Evolutionary conservation across 92 coral and sea anemone species (phyloP), one percentile per base, ranked within the genome.

Genomic region (Micromussa lordhowensis): DNA sequence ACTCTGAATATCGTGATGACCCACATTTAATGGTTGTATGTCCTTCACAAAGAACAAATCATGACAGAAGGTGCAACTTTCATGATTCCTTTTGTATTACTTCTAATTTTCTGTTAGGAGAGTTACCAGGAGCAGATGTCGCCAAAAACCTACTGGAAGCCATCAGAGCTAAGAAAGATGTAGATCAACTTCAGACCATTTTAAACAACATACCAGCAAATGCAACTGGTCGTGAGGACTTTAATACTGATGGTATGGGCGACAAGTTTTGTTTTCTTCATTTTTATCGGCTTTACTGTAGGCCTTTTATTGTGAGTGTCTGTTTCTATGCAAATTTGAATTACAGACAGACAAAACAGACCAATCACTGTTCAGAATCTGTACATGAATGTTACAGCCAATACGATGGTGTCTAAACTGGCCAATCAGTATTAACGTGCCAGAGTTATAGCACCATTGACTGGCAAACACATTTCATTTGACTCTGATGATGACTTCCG

Each of bases 131-230:
- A 19, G 95, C 94, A 19, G 98, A 94, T 66, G 90, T 90, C 40
- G 98, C 99, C 79, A 96, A 96, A 84, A 93, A 93, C 86, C 90
- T 97, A 11, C 79, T 93, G 21, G 99, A 97, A 83, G 96, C 98
- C 17, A 94, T 97, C 70, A 96, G 86, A 82, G 99, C 98, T 53
- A 97, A 96, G 93, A 97, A 95, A 80, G 95, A 93, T 70, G 82
- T 88, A 36, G 96, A 97, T n/a, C 98, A 97, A 61, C 90, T 97
- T 2, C 97, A 96, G 86, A 85, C 93, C 68, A 85, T 96, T 31
- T 90, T 97, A 57, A 96, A 96, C 85, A 93, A 89, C 76, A 94
- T 97, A 85, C 93, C 99, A 4, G 88, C 92, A 61, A 85, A 83
- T 51, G 92, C 96, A 36, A 75, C 90, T 15, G 98, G 80, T 32